phyloP scores from a whole-genome alignment of 2,888 invertebrate species.

The Quadroppia sp. region DNA sequence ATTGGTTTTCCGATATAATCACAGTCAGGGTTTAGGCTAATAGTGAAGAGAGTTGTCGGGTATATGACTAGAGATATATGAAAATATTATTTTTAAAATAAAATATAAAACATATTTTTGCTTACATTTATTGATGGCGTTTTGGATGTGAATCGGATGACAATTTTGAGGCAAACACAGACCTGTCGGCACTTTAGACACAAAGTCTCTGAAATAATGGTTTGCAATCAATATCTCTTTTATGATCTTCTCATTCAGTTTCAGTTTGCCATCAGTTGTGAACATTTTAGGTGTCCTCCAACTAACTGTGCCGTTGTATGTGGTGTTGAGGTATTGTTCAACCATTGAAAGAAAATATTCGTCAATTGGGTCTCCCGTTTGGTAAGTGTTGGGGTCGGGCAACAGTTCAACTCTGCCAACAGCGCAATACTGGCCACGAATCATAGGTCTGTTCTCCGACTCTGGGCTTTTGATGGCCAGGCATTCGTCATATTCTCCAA shows the following conservation, averaged over 20 bases:
- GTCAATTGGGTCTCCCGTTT: neutral
- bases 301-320: no score
- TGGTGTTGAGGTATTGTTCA: no score
- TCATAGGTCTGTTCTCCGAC: neutral
- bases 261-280: no score
- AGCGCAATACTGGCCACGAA: neutral
- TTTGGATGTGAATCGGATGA: neutral
- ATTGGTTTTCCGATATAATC: constrained; percentile 1
- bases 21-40: neutral
- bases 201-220: neutral
- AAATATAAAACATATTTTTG: neutral
- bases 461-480: neutral
- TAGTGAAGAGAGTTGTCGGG: neutral
- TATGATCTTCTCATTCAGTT: no score
- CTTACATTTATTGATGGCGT: constrained; percentile 1
- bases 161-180: neutral
- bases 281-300: no score
- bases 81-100: neutral
- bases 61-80: neutral
- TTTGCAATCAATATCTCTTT: no score
- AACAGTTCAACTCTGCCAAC: neutral
- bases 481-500: constrained; percentile 9
- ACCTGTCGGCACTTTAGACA: neutral
- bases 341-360: no score
- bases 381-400: neutral